Conservation (phyloP, 2,797 vertebrate genomes). For the Sciurus carolinensis region DNA sequence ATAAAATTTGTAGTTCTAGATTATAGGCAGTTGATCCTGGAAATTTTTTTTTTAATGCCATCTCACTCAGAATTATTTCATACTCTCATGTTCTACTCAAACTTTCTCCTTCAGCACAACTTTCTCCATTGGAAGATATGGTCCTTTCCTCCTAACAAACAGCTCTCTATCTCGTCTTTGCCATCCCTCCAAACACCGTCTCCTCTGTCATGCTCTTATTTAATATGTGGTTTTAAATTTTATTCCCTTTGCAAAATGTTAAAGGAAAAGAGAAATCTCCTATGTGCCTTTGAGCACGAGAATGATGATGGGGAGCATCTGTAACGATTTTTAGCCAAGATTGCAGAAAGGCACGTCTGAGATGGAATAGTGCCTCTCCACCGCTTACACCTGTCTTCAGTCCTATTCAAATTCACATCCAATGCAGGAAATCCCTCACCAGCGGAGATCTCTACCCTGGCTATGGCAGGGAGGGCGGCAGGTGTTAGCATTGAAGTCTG, state of each 20-base stretch:
- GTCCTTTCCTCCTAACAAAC: background rate
- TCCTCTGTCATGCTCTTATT: background rate
- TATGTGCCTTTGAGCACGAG: background rate
- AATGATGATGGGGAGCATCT: background rate
- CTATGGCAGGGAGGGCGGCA: background rate
- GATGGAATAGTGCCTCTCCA: background rate
- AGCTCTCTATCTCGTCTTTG: background rate
- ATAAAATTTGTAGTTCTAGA: background rate
- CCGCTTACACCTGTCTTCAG: background rate
- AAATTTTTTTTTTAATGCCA: background rate
- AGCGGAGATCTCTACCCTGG: background rate
- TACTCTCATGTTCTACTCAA: background rate
- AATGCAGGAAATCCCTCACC: background rate
- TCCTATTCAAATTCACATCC: background rate
- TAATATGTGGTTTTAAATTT: background rate
- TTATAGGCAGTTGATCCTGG: background rate
- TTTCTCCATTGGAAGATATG: background rate
- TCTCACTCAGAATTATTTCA: background rate
- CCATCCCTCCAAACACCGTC: background rate
- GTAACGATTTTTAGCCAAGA: conserved; percentile 47
- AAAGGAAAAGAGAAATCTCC: conserved; percentile 36
- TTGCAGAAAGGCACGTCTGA: conserved; percentile 51
- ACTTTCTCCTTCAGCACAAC: background rate
- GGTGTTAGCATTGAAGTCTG: background rate
- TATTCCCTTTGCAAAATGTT: background rate